Conservation (phyloP, 2,888 invertebrate genomes). For the Allophyes oxyacanthae region DNA sequence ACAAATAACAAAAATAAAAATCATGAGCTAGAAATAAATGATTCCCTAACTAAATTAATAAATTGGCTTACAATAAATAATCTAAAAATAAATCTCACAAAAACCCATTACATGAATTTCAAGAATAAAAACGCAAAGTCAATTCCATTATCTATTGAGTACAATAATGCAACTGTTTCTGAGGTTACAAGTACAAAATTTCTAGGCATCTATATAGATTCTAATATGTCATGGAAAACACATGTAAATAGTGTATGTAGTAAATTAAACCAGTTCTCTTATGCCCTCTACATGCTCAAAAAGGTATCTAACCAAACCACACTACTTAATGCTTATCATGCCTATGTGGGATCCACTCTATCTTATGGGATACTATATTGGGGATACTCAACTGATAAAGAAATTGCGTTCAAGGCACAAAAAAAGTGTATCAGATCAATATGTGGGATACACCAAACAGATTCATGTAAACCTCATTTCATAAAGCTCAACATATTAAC, state of each 20-base stretch:
- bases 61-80: constrained; percentile 1
- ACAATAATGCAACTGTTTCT: constrained; percentile 1
- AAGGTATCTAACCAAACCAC: constrained; percentile 3
- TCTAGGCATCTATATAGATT: constrained; percentile 7
- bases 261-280: constrained; percentile 2
- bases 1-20: constrained; percentile 4
- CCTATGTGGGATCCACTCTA: constrained; percentile 4
- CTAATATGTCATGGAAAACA: constrained; percentile 7
- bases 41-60: constrained; percentile 5
- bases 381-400: constrained; percentile 3
- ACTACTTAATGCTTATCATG: constrained; percentile 4
- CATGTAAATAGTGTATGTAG: constrained; percentile 1
- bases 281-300: constrained; percentile 1
- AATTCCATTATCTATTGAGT: constrained; percentile 1
- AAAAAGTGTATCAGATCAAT: constrained; percentile 4
- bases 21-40: not conserved
- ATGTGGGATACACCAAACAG: constrained; percentile 9
- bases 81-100: too few species aligned
- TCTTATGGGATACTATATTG: constrained; percentile 4
- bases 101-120: too few species aligned
- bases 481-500: constrained; percentile 3
- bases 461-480: constrained; percentile 5
- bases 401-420: constrained; percentile 5
- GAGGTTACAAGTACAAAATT: constrained; percentile 9
- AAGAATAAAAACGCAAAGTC: not conserved